Base-by-base conservation (phyloP, 2,113 vertebrate genomes). In the Albula goreensis region DNA sequence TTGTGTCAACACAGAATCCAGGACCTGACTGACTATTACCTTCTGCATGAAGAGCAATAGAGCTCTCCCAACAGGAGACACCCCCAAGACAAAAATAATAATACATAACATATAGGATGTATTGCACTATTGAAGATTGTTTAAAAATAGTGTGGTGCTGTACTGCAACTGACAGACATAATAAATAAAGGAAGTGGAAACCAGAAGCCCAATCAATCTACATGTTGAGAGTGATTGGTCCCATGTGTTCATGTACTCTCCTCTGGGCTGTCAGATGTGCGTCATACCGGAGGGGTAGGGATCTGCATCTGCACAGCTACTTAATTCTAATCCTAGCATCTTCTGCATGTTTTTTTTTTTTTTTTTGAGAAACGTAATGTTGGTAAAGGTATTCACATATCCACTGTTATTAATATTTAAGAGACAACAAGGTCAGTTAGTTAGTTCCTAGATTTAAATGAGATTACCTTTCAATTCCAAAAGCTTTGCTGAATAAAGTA, bases 121-220 rank as follows among this genome's bases (percentile, higher is more conserved):
- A 81, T n/a, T 53, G 12, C 7, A 82, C 50, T 25, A 6, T 83
- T 13, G 12, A 56, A 63, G 7, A 7, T 4, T 83, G 5, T 19
- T 31, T 74, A 25, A 31, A 31, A 74, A 60, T 56, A 9, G 63
- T 57, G 31, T 57, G 41, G 56, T 83, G 25, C 81, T 56, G 31
- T 83, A 83, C 63, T 60, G 25, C 81, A 60, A 13, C 60, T 83
- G 81, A 60, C 31, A 83, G 25, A 48, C 25, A 56, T 31, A 31
- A 82, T 82, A 48, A 83, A 57, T 25, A 83, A 83, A 41, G 56
- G 25, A 83, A 41, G 19, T 60, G n/a, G 53, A 50, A 83, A n/a
- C 56, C n/a, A 41, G 56, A 25, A 52, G 25, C 56, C 3, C 25
- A 13, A 83, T 83, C n/a, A 83, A 57, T 83, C 81, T 19, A 1